Conservation (phyloP, 2,113 vertebrate species). For the Lynx canadensis region DNA sequence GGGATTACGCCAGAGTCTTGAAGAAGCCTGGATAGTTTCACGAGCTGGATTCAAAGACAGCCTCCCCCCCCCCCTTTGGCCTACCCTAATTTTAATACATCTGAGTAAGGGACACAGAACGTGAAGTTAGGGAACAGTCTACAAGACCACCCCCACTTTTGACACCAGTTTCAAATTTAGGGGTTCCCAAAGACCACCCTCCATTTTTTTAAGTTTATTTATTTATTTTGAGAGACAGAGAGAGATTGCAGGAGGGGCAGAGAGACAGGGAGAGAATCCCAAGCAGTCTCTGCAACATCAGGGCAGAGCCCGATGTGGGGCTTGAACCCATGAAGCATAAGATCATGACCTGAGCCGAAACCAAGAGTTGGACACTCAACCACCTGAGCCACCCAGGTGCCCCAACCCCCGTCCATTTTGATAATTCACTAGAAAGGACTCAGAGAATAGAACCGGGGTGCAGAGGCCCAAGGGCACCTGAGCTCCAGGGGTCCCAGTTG, state of each 20-base stretch:
- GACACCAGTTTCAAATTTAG: not conserved
- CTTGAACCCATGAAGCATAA: no score
- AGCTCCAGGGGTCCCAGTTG: not conserved
- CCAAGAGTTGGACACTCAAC: no score
- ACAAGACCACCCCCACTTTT: not conserved
- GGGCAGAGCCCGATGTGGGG: no score
- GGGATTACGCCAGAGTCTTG: not conserved
- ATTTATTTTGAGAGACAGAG: no score
- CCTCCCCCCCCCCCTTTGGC: rapidly evolving
- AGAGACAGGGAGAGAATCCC: no score
- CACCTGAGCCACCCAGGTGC: no score
- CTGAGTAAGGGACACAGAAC: not conserved
- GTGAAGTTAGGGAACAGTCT: not conserved
- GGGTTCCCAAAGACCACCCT: not conserved
- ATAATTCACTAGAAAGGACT: not conserved
- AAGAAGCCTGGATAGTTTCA: not conserved
- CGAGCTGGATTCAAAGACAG: not conserved
- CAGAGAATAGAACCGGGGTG: not conserved
- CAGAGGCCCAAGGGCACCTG: not conserved
- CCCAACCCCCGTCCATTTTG: not conserved
- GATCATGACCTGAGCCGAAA: no score
- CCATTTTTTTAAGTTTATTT: not conserved
- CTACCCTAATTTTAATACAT: not conserved
- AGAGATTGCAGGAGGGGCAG: no score
- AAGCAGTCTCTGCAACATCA: no score